phyloP scores from a whole-genome alignment of 37 sponge, comb jelly and placozoan genomes.

The Spongilla lacustris region DNA sequence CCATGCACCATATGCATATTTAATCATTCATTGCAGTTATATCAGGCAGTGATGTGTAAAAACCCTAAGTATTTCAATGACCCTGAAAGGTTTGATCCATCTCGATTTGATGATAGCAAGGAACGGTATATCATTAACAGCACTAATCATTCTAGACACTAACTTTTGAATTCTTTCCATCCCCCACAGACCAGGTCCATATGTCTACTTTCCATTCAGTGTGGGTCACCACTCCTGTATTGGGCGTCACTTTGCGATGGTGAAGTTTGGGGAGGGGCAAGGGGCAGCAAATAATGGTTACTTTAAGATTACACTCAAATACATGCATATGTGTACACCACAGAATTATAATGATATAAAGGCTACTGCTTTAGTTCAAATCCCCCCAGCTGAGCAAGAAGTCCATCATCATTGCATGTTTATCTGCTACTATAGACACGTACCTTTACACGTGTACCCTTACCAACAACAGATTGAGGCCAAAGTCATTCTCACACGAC shows the following conservation, averaged over 20 bases:
- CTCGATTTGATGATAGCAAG: conserved; percentile 7
- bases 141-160: no score
- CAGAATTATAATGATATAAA: no score
- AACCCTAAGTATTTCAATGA: background rate
- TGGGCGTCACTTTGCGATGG: conserved; percentile 22
- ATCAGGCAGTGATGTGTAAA: background rate
- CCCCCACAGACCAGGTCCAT: conserved; percentile 11
- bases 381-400: no score
- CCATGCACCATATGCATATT: background rate
- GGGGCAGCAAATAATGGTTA: no score
- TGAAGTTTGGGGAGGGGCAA: no score
- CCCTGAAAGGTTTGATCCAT: conserved; percentile 2
- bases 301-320: no score
- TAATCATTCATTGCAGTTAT: no score
- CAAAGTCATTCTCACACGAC: conserved; percentile 20
- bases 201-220: conserved; percentile 19
- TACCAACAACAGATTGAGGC: conserved; percentile 7
- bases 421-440: no score
- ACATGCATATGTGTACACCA: no score
- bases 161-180: background rate
- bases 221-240: conserved; percentile 18
- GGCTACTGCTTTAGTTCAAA: no score
- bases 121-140: background rate
- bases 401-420: no score
- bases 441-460: no score